phyloP scores from a whole-genome alignment of 2,797 vertebrate genomes.

The Rhinoraja longicauda region DNA sequence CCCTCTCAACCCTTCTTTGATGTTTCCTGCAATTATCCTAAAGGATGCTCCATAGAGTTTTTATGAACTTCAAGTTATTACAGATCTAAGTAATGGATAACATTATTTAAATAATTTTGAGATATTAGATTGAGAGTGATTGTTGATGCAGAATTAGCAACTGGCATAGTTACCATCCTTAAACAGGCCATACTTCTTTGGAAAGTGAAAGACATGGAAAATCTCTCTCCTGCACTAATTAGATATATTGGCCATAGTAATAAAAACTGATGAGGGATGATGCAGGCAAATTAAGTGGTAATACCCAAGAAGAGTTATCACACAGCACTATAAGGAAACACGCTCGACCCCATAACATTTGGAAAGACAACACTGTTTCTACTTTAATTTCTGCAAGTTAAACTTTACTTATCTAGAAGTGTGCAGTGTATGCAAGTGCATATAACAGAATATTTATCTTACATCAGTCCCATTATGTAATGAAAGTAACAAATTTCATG shows the following conservation, averaged over 20 bases:
- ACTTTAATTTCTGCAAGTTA: background rate
- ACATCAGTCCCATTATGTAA: background rate
- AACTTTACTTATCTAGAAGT: background rate
- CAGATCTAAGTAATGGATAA: background rate
- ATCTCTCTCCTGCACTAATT: too few relatives aligned
- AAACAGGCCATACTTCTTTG: too few relatives aligned
- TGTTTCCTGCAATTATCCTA: background rate
- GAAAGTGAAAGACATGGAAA: too few relatives aligned
- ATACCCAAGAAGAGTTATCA: background rate
- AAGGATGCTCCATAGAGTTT: background rate
- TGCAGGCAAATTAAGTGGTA: background rate
- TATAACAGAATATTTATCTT: background rate
- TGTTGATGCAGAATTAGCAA: too few relatives aligned
- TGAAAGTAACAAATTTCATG: constrained; percentile 21
- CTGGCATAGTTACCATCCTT: too few relatives aligned
- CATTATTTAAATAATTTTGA: background rate
- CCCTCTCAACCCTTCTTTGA: background rate
- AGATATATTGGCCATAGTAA: background rate
- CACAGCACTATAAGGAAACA: background rate
- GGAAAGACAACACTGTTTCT: background rate
- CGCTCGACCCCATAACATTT: background rate
- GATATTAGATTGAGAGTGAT: background rate
- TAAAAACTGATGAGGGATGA: background rate
- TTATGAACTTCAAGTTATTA: background rate
- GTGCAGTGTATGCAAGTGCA: background rate